Conservation (phyloP, 2,113 vertebrate genomes). For the Pampusana beccarii region DNA sequence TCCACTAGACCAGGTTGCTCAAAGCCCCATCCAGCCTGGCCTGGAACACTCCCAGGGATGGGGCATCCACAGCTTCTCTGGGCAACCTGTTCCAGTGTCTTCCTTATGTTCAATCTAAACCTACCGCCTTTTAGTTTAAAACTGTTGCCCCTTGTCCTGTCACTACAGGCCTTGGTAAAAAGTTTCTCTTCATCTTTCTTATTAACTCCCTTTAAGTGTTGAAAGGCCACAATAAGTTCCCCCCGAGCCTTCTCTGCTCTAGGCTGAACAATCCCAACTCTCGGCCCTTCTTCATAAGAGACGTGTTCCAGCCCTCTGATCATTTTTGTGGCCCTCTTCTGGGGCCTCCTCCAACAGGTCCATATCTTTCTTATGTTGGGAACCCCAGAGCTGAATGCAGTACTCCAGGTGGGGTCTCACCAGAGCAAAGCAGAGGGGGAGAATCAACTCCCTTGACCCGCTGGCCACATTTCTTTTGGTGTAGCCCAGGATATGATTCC, state of each 20-base stretch:
- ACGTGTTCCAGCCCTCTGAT: background rate
- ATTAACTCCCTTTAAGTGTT: background rate
- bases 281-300: background rate
- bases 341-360: background rate
- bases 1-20: background rate
- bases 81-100: background rate
- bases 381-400: background rate
- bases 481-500: background rate
- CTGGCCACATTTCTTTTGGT: background rate
- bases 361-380: background rate
- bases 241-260: background rate
- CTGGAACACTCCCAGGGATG: background rate
- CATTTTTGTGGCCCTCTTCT: background rate
- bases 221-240: background rate
- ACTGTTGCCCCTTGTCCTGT: background rate
- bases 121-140: background rate
- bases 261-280: background rate
- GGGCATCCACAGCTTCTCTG: background rate
- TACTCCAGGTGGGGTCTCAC: background rate
- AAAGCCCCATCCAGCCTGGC: background rate
- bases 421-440: background rate
- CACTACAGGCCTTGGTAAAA: background rate
- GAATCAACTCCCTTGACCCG: background rate
- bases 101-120: background rate
- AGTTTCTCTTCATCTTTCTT: background rate